phyloP scores from a whole-genome alignment of 2,113 vertebrate species.

The Tragulus kanchil region DNA sequence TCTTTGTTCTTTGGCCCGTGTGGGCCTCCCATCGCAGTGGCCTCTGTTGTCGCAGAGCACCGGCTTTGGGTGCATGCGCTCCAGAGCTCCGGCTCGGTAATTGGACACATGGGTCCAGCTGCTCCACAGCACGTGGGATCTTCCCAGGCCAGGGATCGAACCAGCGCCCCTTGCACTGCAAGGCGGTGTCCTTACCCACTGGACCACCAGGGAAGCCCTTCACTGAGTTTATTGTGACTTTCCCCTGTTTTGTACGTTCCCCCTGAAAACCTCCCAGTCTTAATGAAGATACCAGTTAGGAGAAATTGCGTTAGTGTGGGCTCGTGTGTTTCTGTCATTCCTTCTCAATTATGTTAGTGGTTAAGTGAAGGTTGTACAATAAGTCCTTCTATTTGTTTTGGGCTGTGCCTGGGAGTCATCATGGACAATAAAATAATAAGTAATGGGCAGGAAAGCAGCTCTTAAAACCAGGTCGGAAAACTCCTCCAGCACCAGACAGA shows the following conservation, averaged over 20 bases:
- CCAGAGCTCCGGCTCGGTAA: too few relatives aligned
- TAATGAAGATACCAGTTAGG: background rate
- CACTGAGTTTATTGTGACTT: background rate
- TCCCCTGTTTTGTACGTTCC: background rate
- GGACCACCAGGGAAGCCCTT: too few relatives aligned
- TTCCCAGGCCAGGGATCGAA: too few relatives aligned
- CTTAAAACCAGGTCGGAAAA: conserved; percentile 29
- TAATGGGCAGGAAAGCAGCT: conserved; percentile 1
- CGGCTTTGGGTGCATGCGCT: too few relatives aligned
- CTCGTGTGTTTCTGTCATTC: background rate
- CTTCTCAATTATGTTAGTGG: conserved; percentile 33
- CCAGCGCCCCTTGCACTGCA: too few relatives aligned
- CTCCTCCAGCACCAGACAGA: background rate
- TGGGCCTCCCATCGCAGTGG: too few relatives aligned
- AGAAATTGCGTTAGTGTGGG: conserved; percentile 1
- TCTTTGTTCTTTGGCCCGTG: too few relatives aligned
- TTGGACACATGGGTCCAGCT: too few relatives aligned
- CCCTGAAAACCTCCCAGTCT: conserved; percentile 35
- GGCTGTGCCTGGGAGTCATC: background rate
- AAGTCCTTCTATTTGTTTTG: background rate
- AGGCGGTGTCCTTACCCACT: too few relatives aligned
- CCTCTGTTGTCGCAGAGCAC: too few relatives aligned
- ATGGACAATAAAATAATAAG: conserved; percentile 31
- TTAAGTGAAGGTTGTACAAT: background rate
- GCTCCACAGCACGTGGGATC: too few relatives aligned